Percentiles rank a stretch among this genome's conserved stretches.
Conservation (phyloP, 2,113 vertebrate genomes). For the Chaenocephalus aceratus region DNA sequence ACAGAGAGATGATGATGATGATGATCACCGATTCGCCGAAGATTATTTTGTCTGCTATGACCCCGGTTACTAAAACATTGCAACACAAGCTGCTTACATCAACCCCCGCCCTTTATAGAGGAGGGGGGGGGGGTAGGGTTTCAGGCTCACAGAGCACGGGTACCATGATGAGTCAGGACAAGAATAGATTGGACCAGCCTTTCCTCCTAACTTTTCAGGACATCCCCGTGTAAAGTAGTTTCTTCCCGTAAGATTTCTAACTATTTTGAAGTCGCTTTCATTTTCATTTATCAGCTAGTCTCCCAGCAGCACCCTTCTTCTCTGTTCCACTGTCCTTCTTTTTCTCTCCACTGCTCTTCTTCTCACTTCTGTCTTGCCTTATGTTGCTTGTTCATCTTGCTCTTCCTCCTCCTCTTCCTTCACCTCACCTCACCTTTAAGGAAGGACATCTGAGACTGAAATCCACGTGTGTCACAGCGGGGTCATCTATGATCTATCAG, state of each 20-base stretch:
- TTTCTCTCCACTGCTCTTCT: neutral
- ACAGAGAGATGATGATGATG: neutral
- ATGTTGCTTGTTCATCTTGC: slow-evolving; percentile 10
- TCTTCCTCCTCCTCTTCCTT: neutral
- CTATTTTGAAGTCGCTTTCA: neutral
- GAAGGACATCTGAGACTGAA: slow-evolving; percentile 30
- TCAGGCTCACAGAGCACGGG: slow-evolving; percentile 41
- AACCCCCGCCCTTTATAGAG: neutral
- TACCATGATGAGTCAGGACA: slow-evolving; percentile 30
- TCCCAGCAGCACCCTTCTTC: slow-evolving; percentile 7
- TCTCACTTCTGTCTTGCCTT: neutral
- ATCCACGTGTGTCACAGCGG: neutral
- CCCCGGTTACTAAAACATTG: neutral
- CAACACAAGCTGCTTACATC: neutral
- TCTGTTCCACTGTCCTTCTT: neutral
- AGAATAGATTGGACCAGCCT: slow-evolving; percentile 59
- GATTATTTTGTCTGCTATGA: neutral
- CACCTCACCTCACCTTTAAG: neutral
- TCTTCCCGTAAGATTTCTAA: slow-evolving; percentile 10
- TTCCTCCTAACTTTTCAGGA: slow-evolving; percentile 1
- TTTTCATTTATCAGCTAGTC: neutral
- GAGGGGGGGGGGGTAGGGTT: slow-evolving; percentile 38
- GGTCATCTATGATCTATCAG: slow-evolving; percentile 7
- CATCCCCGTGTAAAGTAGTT: slow-evolving; percentile 28
- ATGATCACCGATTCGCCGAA: neutral